These are phyloP conservation scores for Habropoda laboriosa DNA, from an alignment of 1,140 invertebrate genomes.

Conservation along the genomic window DNA sequence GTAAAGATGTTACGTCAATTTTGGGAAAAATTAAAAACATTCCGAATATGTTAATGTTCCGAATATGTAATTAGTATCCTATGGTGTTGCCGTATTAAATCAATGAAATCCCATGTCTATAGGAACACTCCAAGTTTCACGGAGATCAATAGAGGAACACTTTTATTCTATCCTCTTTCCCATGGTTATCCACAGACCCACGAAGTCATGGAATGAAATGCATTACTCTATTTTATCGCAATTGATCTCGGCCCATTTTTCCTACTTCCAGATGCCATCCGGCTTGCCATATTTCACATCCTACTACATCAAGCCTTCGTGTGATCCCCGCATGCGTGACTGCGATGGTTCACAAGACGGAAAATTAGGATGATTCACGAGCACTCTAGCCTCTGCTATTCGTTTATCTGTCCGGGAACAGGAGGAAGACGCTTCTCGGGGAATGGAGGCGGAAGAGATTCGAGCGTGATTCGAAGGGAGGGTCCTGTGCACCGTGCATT, in stretches of 20 bases:
- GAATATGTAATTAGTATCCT: too few relatives aligned
- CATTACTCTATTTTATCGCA: conserved; percentile 15
- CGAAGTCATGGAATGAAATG: neutral
- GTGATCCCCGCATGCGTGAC: conserved; percentile 25
- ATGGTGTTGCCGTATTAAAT: too few relatives aligned
- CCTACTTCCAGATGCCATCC: neutral
- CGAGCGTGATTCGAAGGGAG: conserved; percentile 1
- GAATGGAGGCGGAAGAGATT: conserved; percentile 9
- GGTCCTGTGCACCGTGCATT: neutral
- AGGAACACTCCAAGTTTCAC: neutral
- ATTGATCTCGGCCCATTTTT: conserved; percentile 20
- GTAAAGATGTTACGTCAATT: too few relatives aligned
- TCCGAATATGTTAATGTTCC: too few relatives aligned
- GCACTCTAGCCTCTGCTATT: conserved; percentile 29
- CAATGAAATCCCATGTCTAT: too few relatives aligned
- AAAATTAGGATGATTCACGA: conserved; percentile 63
- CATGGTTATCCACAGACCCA: neutral
- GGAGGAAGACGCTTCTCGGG: neutral
- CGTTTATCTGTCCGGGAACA: conserved; percentile 41
- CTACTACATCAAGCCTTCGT: too few relatives aligned
- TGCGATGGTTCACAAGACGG: conserved; percentile 18
- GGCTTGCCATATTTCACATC: conserved; percentile 9
- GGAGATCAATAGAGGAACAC: neutral
- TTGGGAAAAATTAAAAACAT: too few relatives aligned
- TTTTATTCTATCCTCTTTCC: neutral